Base-by-base conservation (phyloP, 2,888 invertebrate genomes). In the Atethmia centrago region DNA sequence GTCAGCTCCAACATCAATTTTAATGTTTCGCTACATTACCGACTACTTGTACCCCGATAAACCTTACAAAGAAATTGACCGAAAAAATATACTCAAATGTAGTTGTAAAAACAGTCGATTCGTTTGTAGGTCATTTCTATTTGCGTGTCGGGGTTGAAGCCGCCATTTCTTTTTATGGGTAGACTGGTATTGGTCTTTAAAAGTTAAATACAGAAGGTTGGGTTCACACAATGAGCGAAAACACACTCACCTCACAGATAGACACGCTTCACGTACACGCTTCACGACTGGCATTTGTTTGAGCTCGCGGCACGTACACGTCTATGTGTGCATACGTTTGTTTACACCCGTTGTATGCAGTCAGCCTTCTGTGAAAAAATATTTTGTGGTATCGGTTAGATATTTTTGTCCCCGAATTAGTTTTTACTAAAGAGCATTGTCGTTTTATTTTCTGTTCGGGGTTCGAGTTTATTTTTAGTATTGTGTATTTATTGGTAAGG, bases 81-180 rank as follows among this genome's bases (percentile, higher is more conserved):
- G 70, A 81, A 79, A 67, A 81, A 80, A 74, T 80, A 74, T 68
- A 78, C 40, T 36, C 21, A 64, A 70, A 81, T 71, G 73, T 78
- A 51, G 69, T 59, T 81, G 63, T 83, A 71, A 74, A 56, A 70
- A 63, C 58, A 72, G 58, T 72, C 62, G 62, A 73, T 79, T 79
- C 66, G 25, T 80, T 82, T 65, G 45, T 68, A 79, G 79, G 73
- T 82, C 80, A 70, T 82, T 82, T 70, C 79, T 83, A 80, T 80
- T 73, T 79, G 66, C 63, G 77, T 71, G 49, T 69, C 56, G 62
- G 69, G 79, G 77, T 70, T 64, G 69, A 58, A 58, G 21, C 49
- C 16, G 25, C 78, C 67, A 71, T 79, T 81, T 53, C 66, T 79
- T 83, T 81, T 83, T 73, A 79, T 70, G 59, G 61, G 16, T 53